These are phyloP conservation scores for Potorous gilbertii DNA, from an alignment of 2,797 vertebrate genomes.

Conservation along the genomic window DNA sequence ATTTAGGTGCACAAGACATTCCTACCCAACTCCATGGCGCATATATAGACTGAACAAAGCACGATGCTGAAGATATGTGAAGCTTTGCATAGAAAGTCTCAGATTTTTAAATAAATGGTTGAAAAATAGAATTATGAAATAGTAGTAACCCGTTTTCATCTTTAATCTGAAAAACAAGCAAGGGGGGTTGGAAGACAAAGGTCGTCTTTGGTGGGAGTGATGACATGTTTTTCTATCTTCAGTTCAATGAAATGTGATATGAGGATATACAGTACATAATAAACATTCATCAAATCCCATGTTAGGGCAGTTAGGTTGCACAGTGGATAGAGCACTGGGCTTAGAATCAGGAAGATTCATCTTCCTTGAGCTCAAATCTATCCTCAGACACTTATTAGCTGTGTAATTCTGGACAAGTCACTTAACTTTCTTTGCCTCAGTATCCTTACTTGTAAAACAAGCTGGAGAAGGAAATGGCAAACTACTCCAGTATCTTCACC, in stretches of 20 bases:
- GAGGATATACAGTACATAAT: not conserved
- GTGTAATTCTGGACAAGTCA: not conserved
- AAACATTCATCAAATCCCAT: not conserved
- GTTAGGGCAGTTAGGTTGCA: not conserved
- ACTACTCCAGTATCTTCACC: not conserved
- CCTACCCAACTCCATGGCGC: not conserved
- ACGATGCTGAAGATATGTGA: not conserved
- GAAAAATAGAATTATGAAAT: not conserved
- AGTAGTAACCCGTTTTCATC: not conserved
- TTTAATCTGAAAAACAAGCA: not conserved
- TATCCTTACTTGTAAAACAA: not conserved
- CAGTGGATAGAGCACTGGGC: not conserved
- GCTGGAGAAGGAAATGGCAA: not conserved
- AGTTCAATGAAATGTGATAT: not conserved
- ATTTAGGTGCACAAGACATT: not conserved
- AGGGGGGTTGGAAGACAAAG: not conserved
- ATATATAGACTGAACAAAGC: not conserved
- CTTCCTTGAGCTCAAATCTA: not conserved
- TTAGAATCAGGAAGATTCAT: not conserved
- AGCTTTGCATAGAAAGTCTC: not conserved
- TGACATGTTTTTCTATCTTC: not conserved
- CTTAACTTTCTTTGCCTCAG: not conserved
- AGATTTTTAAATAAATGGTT: not conserved
- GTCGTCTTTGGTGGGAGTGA: not conserved
- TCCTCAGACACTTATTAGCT: not conserved